Evolutionary conservation across 2,888 invertebrate species (phyloP).

Genomic region (Agonopterix subpropinquella): DNA sequence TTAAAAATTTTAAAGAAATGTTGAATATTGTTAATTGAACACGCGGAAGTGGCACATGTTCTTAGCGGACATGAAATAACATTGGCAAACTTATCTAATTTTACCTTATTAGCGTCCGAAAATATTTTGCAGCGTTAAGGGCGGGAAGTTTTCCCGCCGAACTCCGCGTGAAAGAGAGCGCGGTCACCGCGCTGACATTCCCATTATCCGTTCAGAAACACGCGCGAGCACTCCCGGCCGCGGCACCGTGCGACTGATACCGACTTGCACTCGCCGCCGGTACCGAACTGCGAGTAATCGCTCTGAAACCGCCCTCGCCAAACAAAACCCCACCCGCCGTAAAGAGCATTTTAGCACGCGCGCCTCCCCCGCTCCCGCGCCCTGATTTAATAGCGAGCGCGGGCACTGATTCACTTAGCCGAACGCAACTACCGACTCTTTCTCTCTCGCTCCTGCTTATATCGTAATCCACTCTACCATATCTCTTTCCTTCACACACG

Average conservation of each 20-base stretch:
- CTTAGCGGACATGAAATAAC: not conserved
- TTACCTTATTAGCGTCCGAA: constrained; percentile 76
- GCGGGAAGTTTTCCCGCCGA: constrained; percentile 72
- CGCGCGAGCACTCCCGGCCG: constrained; percentile 43
- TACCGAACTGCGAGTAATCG: constrained; percentile 44
- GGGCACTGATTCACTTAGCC: constrained; percentile 75
- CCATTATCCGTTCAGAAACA: constrained; percentile 39
- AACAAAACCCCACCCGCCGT: constrained; percentile 73
- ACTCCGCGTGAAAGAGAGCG: constrained; percentile 50
- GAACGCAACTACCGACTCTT: constrained; percentile 65
- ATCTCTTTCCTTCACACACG: constrained; percentile 30
- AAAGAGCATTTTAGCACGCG: constrained; percentile 71
- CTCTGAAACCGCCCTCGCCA: constrained; percentile 69
- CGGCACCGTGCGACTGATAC: constrained; percentile 38
- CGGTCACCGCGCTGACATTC: constrained; percentile 65
- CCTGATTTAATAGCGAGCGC: constrained; percentile 73
- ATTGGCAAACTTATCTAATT: constrained; percentile 6
- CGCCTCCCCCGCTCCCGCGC: constrained; percentile 58
- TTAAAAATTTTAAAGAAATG: too few relatives aligned
- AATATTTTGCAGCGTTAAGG: constrained; percentile 69
- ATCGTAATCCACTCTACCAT: constrained; percentile 24
- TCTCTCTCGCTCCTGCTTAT: constrained; percentile 51
- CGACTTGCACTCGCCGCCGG: constrained; percentile 14
- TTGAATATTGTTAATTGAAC: too few relatives aligned
- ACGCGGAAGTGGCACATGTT: too few relatives aligned